Percentiles rank a stretch among this genome's conserved stretches.
Conservation (phyloP, 2,888 invertebrate species). For the Eilema caniola region DNA sequence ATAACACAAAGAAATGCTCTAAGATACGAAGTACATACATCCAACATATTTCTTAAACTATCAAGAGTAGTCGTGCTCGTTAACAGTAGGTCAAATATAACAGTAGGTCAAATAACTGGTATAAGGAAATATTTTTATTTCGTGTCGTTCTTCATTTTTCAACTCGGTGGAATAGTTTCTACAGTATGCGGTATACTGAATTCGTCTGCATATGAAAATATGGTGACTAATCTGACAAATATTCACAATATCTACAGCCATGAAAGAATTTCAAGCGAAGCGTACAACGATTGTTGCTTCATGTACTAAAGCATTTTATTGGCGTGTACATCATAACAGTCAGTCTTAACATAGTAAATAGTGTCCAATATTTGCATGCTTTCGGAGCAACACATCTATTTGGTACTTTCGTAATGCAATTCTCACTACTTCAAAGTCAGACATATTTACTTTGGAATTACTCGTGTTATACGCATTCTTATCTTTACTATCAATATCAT, state of each 20-base stretch:
- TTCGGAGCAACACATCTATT: background rate
- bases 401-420: background rate
- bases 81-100: too few relatives aligned
- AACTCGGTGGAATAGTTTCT: background rate
- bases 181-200: background rate
- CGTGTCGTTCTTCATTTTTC: background rate
- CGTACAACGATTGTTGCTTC: background rate
- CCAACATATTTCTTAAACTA: too few relatives aligned
- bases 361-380: background rate
- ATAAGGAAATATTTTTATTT: background rate
- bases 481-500: background rate
- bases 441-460: background rate
- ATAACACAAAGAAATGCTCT: too few relatives aligned
- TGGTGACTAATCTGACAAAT: background rate
- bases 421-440: background rate
- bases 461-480: conserved; percentile 4
- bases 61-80: too few relatives aligned
- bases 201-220: background rate
- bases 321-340: background rate
- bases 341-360: background rate
- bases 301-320: background rate
- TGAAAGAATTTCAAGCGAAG: background rate
- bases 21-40: too few relatives aligned
- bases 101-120: too few relatives aligned
- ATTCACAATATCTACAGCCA: background rate